Base-by-base conservation (phyloP, 2,113 vertebrate genomes). In the Catharus minimus region DNA sequence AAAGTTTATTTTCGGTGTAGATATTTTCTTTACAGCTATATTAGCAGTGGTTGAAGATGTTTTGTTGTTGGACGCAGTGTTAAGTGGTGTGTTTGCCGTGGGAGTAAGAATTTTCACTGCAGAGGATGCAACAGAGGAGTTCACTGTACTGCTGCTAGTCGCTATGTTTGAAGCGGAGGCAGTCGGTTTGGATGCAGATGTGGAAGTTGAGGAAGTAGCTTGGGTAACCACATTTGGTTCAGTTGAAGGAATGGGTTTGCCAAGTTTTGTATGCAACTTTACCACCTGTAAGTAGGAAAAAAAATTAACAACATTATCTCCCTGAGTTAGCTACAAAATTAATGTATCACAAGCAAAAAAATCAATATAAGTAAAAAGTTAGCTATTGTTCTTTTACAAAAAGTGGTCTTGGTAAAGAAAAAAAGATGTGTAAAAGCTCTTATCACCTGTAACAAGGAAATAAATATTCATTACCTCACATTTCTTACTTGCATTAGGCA, bases 251-350 rank as follows among this genome's bases (percentile, higher is more conserved):
- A 99, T 99, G 62, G 99, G 99, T 95, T 99, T 99, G 83, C 99
- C 99, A 61, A 99, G 98, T 96, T 99, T 99, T 91, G 99, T 99
- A 89, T 99, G 99, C 90, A 99, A 97, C 96, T 99, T 99, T 77
- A 99, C 99, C 82, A 99, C 99, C 99, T 99, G 69, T 5, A 96
- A 97, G 21, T 93, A 86, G 9, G 15, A 79, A 68, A 26, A 90
- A 90, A 82, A 64, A 78, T 36, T 33, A 2, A 3, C 13, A 66
- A 19, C 23, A 57, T 41, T 1, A 38, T 64, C 17, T 79, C 17
- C 11, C 14, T n/a, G 6, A 12, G 13, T 26, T 11, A 80, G 41
- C 33, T 24, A 39, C 26, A 57, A 60, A 74, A 92, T 33, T 9
- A 6, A 41, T 8, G 2, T 15, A 74, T 62, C 15, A 26, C 6